Evolutionary conservation across 2,113 vertebrate species (phyloP), one percentile per base, ranked within the genome.

Genomic region (Mionectes macconnelli): DNA sequence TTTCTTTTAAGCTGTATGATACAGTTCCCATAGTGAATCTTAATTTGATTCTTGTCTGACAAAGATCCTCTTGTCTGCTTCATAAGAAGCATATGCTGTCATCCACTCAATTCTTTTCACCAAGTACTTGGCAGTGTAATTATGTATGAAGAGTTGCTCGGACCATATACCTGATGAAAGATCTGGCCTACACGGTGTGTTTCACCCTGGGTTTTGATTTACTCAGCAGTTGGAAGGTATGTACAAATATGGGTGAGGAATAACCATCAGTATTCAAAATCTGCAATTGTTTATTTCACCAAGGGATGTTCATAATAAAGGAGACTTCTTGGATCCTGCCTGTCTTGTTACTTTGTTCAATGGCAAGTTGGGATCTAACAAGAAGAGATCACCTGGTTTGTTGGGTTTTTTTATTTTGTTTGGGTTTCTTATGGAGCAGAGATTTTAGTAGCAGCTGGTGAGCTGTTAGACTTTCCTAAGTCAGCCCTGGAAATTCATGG

Each of bases 161-260:
- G 72, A 57, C 50, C 45, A 12, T 42, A 40, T 66, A 95, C 87
- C 76, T 95, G 56, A 73, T 94, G 92, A 94, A 90, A 84, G 83
- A 72, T 86, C 44, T 93, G 82, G 35, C 73, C 52, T 53, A 20
- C 33, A 35, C 42, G 21, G 18, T 64, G 25, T 68, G 28, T 80
- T 87, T 94, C 42, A 70, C 18, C 35, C 12, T 59, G 23, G 33
- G 5, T 86, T 96, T 94, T 81, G 79, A 60, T 86, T 73, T 88
- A 70, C 55, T 92, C 55, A 60, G 1, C 35, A n/a, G 68, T 79
- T 91, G 75, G 55, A 83, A 79, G 55, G 33, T 25, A 52, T 3
- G 7, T 50, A 35, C 8, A 88, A 70, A 56, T 91, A 35, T 28
- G 18, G 24, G 12, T 28, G n/a, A 75, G 12, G 12, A 55, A 33